Base-by-base conservation (phyloP, 2,113 vertebrate species). In the Prunella himalayana region DNA sequence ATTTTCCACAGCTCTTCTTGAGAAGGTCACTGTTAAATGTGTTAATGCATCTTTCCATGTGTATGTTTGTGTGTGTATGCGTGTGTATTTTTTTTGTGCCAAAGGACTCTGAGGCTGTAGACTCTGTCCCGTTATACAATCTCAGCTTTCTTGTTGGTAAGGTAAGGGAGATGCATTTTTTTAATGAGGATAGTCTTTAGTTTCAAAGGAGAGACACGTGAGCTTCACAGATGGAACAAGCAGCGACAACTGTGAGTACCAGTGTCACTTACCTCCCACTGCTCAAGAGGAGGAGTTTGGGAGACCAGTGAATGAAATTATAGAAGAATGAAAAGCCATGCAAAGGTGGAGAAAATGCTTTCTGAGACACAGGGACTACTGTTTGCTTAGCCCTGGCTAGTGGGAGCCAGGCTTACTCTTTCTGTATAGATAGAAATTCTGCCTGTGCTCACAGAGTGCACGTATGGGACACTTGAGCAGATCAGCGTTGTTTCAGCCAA, bases 71-170 rank as follows among this genome's bases (percentile, higher is more conserved):
- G 85, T 94, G 79, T 92, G 88, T 96, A 47, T 39, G 95, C 41
- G 3, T 94, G 83, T 88, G 69, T 95, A 76, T 88, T 97, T 94
- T 94, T 97, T 97, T 88, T 92, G n/a, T 88, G 82, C 84, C 51
- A 71, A 94, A 96, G 96, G 92, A 96, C 90, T 94, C 97, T 94
- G 97, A 97, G 96, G 96, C 93, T 91, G 77, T 97, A 97, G 94
- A 96, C 50, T 97, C 92, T 97, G 75, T 97, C 97, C 94, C 33
- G 78, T 97, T 97, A 85, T 91, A 96, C 93, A 96, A 95, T 88
- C 94, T 97, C 97, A 97, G 93, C 97, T 97, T 97, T 96, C 96
- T 97, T 96, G 93, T 90, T 95, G 90, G 95, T 97, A 96, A 97
- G 98, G 95, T 96, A 96, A 98, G 97, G 96, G 96, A 97, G 95